Evolutionary conservation across 2,113 vertebrate genomes (phyloP).

Genomic region (Gymnogyps californianus): DNA sequence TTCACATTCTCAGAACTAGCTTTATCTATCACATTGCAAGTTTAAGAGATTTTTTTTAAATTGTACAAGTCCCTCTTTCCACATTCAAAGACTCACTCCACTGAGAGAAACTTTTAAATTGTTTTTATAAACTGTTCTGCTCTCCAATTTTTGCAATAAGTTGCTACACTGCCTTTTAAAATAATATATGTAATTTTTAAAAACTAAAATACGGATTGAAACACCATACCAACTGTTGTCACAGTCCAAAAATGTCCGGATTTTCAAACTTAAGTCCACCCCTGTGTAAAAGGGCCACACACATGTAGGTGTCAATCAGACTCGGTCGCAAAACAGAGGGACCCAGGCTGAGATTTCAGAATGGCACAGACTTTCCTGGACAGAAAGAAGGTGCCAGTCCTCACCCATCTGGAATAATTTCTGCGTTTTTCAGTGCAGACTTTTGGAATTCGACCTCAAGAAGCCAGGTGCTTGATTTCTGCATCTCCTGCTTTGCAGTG

Average conservation of each 20-base stretch:
- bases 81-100: background rate
- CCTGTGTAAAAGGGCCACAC: constrained; percentile 56
- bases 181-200: background rate
- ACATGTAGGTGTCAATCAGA: constrained; percentile 69
- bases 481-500: background rate
- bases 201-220: constrained; percentile 39
- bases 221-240: constrained; percentile 62
- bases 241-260: constrained; percentile 63
- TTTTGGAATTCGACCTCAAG: background rate
- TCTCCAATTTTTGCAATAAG: background rate
- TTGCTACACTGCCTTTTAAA: background rate
- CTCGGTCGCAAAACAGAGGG: constrained; percentile 35
- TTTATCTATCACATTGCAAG: constrained; percentile 16
- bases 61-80: background rate
- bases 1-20: constrained; percentile 28
- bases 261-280: constrained; percentile 67
- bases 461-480: background rate
- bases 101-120: background rate
- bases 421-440: background rate
- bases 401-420: background rate
- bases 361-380: constrained; percentile 30
- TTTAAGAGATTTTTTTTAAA: background rate
- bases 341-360: constrained; percentile 49
- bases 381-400: constrained; percentile 1
- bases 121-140: background rate